Evolutionary conservation across 1,140 invertebrate genomes (phyloP), one percentile per base, ranked within the genome.

Genomic region (Prorops nasuta): DNA sequence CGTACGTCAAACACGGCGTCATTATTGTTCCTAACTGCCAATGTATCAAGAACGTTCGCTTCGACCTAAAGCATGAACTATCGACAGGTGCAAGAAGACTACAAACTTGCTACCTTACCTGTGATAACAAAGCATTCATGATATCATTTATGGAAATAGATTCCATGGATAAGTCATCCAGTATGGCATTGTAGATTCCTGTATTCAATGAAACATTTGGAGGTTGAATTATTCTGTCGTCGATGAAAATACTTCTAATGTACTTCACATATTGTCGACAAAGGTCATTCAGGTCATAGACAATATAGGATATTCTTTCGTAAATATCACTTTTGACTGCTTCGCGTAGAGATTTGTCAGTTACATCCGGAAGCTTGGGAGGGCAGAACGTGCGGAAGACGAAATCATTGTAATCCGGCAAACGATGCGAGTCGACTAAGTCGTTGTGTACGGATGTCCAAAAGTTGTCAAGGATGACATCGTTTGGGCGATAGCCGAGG

Each of bases 261-360:
- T 79, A 82, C 50, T 75, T 58, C 2, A 40, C 37, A 51, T 81
- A 77, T 51, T 81, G 78, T 52, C 72, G 56, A 15, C 64, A 71
- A 43, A 79, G 68, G 58, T 83, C 80, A 58, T 80, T 75, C 19
- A 82, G 59, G 56, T 82, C 78, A 36, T 80, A 81, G 50, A 80
- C 66, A 14, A 80, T 64, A 43, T 58, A 76, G 44, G 77, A 79
- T 31, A 81, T 41, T 51, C 76, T 71, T 41, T 82, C 75, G 57
- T 82, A 81, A 40, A 82, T 70, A 2, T 67, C 56, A 42, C 64
- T 70, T 48, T 73, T 70, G 20, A 70, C 44, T 44, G 16, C 44
- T n/a, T 71, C 67, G 6, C 70, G 70, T 6, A 76, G 56, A 3
- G 45, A 49, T 3, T 69, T 58, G 10, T 67, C 54, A 39, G 66